These are phyloP conservation scores for Oriolus oriolus DNA, from an alignment of 2,113 vertebrate genomes.

Conservation along the genomic window DNA sequence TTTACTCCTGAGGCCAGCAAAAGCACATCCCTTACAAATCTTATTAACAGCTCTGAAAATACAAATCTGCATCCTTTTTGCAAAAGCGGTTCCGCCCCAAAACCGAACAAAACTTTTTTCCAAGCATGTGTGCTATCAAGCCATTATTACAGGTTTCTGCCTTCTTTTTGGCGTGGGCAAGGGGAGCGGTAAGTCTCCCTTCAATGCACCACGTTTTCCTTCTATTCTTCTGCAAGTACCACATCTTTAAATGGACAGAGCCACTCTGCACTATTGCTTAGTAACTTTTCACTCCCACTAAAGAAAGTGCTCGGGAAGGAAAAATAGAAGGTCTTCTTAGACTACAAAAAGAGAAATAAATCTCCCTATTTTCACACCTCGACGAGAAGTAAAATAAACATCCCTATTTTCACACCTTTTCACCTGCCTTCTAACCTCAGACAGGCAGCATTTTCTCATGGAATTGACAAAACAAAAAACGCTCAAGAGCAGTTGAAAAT, in stretches of 20 bases:
- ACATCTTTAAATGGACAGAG: neutral
- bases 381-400: neutral
- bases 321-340: neutral
- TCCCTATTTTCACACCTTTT: neutral
- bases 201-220: neutral
- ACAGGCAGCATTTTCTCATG: rapidly evolving
- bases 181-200: neutral
- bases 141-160: no score
- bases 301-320: neutral
- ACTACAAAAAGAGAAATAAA: neutral
- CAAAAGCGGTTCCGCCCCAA: neutral
- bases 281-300: neutral
- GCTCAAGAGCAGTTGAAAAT: neutral
- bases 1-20: neutral
- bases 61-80: neutral
- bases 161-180: rapidly evolving
- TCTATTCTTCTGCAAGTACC: neutral
- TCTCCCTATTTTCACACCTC: neutral
- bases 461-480: neutral
- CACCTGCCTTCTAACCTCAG: neutral
- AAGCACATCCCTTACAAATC: neutral
- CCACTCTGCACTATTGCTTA: neutral
- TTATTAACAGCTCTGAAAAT: neutral
- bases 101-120: neutral
- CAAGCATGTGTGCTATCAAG: neutral